Evolutionary conservation across 1,140 invertebrate species (phyloP).

Genomic region (Formica exsecta): DNA sequence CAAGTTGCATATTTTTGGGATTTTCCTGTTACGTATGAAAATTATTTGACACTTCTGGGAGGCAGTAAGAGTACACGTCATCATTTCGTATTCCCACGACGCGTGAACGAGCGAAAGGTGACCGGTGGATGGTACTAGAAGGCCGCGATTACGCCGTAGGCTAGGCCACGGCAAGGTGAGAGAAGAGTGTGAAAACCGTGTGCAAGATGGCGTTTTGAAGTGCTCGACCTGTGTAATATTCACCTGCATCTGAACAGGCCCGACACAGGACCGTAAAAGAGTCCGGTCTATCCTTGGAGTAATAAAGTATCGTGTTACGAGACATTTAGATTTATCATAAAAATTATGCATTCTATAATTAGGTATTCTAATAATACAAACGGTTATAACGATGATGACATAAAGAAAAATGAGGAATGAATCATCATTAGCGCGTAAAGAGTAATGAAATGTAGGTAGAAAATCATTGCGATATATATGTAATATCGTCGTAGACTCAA

Average conservation of each 20-base stretch:
- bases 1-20: neutral
- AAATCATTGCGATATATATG: neutral
- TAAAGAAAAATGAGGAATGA: neutral
- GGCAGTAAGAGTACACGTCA: neutral
- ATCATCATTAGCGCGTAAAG: neutral
- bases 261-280: conserved; percentile 70
- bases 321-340: conserved; percentile 3
- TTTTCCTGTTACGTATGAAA: conserved; percentile 31
- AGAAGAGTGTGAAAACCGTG: conserved; percentile 71
- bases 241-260: conserved; percentile 57
- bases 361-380: neutral
- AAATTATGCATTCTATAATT: neutral
- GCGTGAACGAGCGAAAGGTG: conserved; percentile 63
- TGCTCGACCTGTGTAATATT: conserved; percentile 36
- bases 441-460: conserved; percentile 6
- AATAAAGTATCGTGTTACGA: neutral
- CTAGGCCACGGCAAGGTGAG: conserved; percentile 86
- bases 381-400: neutral
- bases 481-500: conserved; percentile 42
- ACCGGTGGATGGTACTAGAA: conserved; percentile 77
- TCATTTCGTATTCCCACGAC: neutral
- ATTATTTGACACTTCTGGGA: neutral
- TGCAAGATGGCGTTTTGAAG: conserved; percentile 78
- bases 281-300: neutral
- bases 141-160: conserved; percentile 80